These are phyloP conservation scores for Hirudo medicinalis DNA, from an alignment of 1,140 invertebrate genomes.

Conservation along the genomic window DNA sequence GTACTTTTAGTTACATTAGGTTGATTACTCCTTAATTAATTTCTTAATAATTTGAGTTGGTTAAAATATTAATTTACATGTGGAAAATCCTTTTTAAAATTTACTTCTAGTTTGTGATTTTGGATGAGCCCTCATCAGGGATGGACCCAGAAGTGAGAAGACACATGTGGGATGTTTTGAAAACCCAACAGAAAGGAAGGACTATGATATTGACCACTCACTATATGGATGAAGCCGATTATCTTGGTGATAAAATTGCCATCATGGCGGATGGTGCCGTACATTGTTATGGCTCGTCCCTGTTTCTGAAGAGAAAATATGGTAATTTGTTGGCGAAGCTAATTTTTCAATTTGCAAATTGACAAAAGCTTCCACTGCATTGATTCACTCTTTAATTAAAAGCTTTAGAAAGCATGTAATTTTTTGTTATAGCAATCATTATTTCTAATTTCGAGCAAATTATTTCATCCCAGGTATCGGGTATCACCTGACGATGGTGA, in stretches of 20 bases:
- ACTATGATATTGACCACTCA: slow-evolving; percentile 45
- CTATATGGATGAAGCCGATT: slow-evolving; percentile 46
- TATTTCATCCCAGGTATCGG: slow-evolving; percentile 33
- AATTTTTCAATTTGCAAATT: too few relatives aligned
- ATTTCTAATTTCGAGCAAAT: not conserved
- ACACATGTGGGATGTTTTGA: slow-evolving; percentile 48
- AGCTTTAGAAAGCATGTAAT: too few relatives aligned
- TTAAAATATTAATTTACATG: not conserved
- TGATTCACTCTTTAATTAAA: too few relatives aligned
- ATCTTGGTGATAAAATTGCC: slow-evolving; percentile 39
- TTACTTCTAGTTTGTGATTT: slow-evolving; percentile 31
- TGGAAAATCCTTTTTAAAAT: not conserved
- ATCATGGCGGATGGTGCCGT: slow-evolving; percentile 29
- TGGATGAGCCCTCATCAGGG: slow-evolving; percentile 43
- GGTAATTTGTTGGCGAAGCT: slow-evolving; percentile 31
- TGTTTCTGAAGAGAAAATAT: slow-evolving; percentile 33
- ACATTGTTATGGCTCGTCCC: slow-evolving; percentile 33
- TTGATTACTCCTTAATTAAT: too few relatives aligned
- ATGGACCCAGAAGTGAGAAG: slow-evolving; percentile 49
- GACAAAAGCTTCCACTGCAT: too few relatives aligned
- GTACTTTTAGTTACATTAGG: not conserved
- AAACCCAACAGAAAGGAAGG: slow-evolving; percentile 28
- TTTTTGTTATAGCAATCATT: too few relatives aligned
- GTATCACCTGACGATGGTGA: slow-evolving; percentile 20
- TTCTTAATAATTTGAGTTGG: too few relatives aligned